phyloP scores from a whole-genome alignment of 2,888 invertebrate species.

The Drosophila cognata region DNA sequence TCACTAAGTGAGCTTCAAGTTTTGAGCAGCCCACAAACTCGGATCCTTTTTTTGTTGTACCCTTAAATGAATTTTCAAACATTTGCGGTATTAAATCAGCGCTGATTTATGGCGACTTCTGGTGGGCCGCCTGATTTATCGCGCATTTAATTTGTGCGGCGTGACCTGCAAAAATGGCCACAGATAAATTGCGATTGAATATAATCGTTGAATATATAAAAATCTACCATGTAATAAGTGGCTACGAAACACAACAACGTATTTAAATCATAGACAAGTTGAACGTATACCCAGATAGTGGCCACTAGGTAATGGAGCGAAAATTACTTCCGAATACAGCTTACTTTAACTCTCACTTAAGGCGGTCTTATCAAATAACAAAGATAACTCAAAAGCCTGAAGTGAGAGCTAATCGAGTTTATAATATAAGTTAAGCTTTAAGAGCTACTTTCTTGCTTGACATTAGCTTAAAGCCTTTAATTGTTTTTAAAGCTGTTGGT shows the following conservation, averaged over 20 bases:
- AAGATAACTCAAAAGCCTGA: not conserved
- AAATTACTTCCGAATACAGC: not conserved
- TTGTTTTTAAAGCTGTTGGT: not conserved
- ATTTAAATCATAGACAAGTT: conserved; percentile 18
- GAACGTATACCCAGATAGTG: not conserved
- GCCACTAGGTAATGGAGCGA: not conserved
- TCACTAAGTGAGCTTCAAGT: conserved; percentile 8
- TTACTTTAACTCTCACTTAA: not conserved
- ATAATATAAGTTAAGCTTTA: not conserved
- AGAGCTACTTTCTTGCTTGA: not conserved
- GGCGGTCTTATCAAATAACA: not conserved
- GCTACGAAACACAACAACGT: not conserved
- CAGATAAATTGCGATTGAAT: conserved; percentile 40
- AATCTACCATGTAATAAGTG: conserved; percentile 7
- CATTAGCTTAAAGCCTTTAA: not conserved
- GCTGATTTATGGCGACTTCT: conserved; percentile 53
- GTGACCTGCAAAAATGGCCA: conserved; percentile 34
- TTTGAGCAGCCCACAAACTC: not conserved
- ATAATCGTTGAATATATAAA: conserved; percentile 17
- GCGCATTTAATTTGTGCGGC: conserved; percentile 32
- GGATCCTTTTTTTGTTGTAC: not conserved
- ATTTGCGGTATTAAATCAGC: conserved; percentile 48
- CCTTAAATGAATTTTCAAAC: conserved; percentile 30
- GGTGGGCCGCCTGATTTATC: conserved; percentile 41
- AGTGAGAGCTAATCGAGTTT: not conserved